These are phyloP conservation scores for Lysandra coridon DNA, from an alignment of 2,888 invertebrate genomes.

Conservation along the genomic window DNA sequence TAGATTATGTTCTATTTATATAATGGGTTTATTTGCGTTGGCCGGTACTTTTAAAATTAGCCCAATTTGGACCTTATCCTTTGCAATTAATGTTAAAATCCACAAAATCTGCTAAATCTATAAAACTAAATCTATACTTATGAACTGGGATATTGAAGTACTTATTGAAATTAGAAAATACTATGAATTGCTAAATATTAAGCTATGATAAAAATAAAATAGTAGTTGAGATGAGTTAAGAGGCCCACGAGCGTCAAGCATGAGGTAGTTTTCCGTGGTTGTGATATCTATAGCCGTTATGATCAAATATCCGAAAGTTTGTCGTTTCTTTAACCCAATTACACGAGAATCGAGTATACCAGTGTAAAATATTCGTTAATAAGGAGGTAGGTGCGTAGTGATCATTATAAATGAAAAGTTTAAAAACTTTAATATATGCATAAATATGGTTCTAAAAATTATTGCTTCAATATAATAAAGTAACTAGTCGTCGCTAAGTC, in stretches of 20 bases:
- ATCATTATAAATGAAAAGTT: not conserved
- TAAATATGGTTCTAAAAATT: conserved; percentile 28
- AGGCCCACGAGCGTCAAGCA: conserved; percentile 30
- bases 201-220: not conserved
- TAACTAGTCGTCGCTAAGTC: conserved; percentile 15
- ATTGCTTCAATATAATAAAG: conserved; percentile 27
- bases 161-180: not conserved
- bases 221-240: conserved; percentile 18
- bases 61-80: not conserved
- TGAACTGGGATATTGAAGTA: not conserved
- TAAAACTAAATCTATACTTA: not conserved
- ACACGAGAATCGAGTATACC: not conserved
- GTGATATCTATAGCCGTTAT: conserved; percentile 35
- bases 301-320: conserved; percentile 2
- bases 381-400: conserved; percentile 29
- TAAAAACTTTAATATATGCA: not conserved
- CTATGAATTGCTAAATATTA: conserved; percentile 1
- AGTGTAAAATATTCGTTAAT: conserved; percentile 14
- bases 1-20: too few relatives aligned
- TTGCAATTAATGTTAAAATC: not conserved
- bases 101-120: not conserved
- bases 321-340: not conserved
- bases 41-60: too few relatives aligned
- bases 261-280: conserved; percentile 41
- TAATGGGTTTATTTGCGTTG: too few relatives aligned